Base-by-base conservation (phyloP, 2,888 invertebrate genomes). In the Sarcophaga caerulescens region DNA sequence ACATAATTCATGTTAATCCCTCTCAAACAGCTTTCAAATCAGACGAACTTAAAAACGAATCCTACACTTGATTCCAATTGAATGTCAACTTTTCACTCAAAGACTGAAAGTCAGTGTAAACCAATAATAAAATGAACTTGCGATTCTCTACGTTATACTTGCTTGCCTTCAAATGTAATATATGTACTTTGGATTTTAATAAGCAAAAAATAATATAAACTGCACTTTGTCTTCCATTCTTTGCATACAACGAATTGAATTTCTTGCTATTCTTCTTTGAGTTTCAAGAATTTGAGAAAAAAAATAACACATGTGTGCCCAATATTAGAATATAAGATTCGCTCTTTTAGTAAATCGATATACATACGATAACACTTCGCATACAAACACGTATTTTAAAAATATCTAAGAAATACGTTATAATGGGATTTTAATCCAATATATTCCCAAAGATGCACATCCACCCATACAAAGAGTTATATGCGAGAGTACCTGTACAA, bases 351-450 rank as follows among this genome's bases (percentile, higher is more conserved):
- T 45, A 44, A 11, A 4, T 66, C n/a, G 4, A 44, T 44, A 17
- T 21, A 45, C 44, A 66, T 35, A 8, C 44, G 4, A 52, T 4
- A 44, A 47, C n/a, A 1, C n/a, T 25, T 10, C 1, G 0, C 17
- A 5, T 11, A 5, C 8, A 14, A n/a, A 45, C 23, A 68, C 17
- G 4, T 52, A 4, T 17, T 52, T 62, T n/a, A 21, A 68, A 45
- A 60, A 77, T 21, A 60, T 68, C 45, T 68, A 23, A 23, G 59
- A 45, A 77, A 62, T 69, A 47, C 23, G 19, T 62, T 62, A 45
- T 60, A 59, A 69, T 69, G 47, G 69, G 23, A 69, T 25, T 60
- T 47, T 68, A 59, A 77, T 60, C n/a, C 17, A 10, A 52, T 73
- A 17, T 2, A 17, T 21, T 19, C 23, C 52, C 35, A 35, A 1